Evolutionary conservation across 2,113 vertebrate genomes (phyloP), one percentile per base, ranked within the genome.

Genomic region (Lampris incognitus): DNA sequence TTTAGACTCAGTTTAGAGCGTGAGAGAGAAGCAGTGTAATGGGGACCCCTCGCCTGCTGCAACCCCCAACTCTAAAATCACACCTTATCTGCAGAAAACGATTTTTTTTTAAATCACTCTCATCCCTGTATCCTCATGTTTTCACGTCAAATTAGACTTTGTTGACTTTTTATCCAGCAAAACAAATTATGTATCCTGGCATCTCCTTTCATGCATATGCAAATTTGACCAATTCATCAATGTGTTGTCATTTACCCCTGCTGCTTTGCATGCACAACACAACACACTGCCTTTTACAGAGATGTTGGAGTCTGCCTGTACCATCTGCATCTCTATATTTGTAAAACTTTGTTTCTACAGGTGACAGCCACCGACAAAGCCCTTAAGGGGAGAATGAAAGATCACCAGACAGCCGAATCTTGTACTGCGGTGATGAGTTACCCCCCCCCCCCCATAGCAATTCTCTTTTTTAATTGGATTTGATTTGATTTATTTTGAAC

Each of bases 201-300:
- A 55, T 40, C 62, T 62, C 37, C 38, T 3, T 59, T 39, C 37
- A 59, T 8, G 57, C 39, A 52, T 55, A 76, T 66, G 59, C 46
- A 74, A 75, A 67, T 82, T 51, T 10, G 46, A 48, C 63, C 10
- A 66, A 51, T 1, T 69, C 69, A 37, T 55, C 49, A 4, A 39
- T 49, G 52, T 70, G 13, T 68, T 64, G 63, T 64, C 63, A 49
- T 76, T 55, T 77, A 57, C 39, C 66, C 75, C 66, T 46, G 72
- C 79, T 66, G 77, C 62, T 85, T 55, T 52, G 61, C 49, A 69
- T 36, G 1, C 64, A 46, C 44, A 24, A 37, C n/a, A 54, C 75
- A 62, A 42, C 9, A 24, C 24, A 24, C 24, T 24, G 24, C 24
- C 48, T 50, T 62, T 66, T 57, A 38, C 50, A 41, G 74, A 68